phyloP scores from a whole-genome alignment of 2,113 vertebrate genomes.

The Mus musculus region DNA sequence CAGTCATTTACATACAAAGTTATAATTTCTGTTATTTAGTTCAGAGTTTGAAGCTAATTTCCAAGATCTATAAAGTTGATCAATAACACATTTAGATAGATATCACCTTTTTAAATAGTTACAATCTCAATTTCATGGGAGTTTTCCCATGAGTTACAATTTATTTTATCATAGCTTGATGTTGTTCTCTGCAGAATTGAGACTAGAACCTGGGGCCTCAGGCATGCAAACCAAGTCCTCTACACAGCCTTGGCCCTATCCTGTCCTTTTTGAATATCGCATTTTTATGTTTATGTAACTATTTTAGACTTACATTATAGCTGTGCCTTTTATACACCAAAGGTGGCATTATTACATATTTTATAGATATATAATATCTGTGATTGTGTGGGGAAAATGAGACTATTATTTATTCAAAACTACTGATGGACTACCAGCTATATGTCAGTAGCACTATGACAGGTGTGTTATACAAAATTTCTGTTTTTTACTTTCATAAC shows the following conservation, averaged over 20 bases:
- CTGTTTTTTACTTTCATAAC: conserved; percentile 32
- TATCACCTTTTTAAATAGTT: background rate
- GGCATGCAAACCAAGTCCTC: background rate
- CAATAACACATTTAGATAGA: conserved; percentile 9
- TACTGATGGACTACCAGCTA: background rate
- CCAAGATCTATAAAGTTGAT: conserved; percentile 53
- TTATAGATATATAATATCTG: conserved; percentile 58
- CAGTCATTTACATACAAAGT: conserved; percentile 16
- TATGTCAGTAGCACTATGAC: background rate
- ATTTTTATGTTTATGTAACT: conserved; percentile 66
- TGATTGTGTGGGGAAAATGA: conserved; percentile 44
- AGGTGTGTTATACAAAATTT: conserved; percentile 29
- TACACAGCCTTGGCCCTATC: background rate
- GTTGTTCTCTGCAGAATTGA: background rate
- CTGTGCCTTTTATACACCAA: conserved; percentile 59
- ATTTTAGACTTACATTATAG: conserved; percentile 64
- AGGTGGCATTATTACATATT: conserved; percentile 55
- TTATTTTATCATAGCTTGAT: conserved; percentile 23
- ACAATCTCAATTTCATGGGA: conserved; percentile 42
- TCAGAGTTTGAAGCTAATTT: conserved; percentile 51
- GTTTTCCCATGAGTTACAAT: conserved; percentile 43
- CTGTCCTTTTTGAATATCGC: conserved; percentile 34
- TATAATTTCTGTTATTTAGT: conserved; percentile 19
- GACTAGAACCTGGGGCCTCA: background rate
- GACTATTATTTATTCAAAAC: conserved; percentile 58